Evolutionary conservation across 2,797 vertebrate genomes (phyloP).

Genomic region (Sebastes nivosus): DNA sequence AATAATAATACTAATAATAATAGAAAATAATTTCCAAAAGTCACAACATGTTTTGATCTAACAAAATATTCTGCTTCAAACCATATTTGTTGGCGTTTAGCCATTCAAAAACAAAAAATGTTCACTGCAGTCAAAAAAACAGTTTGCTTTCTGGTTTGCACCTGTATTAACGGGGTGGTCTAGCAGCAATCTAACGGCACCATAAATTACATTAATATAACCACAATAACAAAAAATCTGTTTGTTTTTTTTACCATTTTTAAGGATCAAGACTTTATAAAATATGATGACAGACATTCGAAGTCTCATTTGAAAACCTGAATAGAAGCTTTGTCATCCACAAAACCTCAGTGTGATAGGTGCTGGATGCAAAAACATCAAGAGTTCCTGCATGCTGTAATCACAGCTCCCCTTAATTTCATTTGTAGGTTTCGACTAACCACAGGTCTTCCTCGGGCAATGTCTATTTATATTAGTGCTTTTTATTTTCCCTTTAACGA

Average conservation of each 20-base stretch:
- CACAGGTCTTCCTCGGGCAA: background rate
- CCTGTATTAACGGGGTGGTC: too few relatives aligned
- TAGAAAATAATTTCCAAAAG: too few relatives aligned
- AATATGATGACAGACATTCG: background rate
- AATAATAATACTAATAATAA: too few relatives aligned
- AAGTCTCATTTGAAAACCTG: background rate
- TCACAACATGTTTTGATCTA: too few relatives aligned
- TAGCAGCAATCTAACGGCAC: too few relatives aligned
- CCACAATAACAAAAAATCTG: too few relatives aligned
- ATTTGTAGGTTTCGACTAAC: background rate
- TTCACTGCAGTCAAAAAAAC: too few relatives aligned
- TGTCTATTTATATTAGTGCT: background rate
- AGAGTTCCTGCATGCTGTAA: background rate
- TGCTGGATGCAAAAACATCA: background rate
- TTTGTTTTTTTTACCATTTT: background rate
- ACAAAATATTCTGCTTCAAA: too few relatives aligned
- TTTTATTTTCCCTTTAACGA: background rate
- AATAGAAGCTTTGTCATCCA: background rate
- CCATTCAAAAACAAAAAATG: too few relatives aligned
- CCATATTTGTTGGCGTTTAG: too few relatives aligned
- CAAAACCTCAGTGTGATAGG: background rate
- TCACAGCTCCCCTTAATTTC: background rate
- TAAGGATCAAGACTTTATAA: rapidly evolving
- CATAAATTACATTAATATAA: too few relatives aligned
- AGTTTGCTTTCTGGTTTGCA: rapidly evolving